These are phyloP conservation scores for Emydocephalus ijimae DNA, from an alignment of 2,113 vertebrate species.

Conservation along the genomic window DNA sequence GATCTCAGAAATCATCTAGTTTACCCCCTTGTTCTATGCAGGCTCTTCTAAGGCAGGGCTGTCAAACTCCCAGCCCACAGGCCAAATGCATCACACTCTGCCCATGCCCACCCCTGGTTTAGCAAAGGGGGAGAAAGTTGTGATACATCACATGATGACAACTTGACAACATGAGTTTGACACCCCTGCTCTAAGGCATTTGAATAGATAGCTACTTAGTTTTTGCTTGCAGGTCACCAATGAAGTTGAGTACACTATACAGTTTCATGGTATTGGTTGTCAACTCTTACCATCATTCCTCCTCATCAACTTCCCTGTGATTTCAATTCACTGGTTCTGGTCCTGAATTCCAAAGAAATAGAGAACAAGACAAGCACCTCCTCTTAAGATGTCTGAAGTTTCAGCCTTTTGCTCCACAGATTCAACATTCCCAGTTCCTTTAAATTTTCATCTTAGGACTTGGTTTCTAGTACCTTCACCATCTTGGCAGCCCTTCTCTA, in stretches of 20 bases:
- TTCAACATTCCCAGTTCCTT: background rate
- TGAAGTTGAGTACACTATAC: background rate
- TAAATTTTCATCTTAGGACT: background rate
- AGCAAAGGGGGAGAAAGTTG: no score
- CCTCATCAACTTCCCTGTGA: background rate
- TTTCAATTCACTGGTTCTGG: background rate
- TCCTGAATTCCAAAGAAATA: background rate
- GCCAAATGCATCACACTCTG: no score
- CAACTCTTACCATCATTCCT: background rate
- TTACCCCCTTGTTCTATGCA: background rate
- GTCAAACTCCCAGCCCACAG: no score
- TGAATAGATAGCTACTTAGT: background rate
- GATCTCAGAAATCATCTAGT: background rate
- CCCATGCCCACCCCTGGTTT: no score
- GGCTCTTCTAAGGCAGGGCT: background rate
- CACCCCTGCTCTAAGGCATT: background rate
- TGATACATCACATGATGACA: no score
- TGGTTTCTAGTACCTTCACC: background rate
- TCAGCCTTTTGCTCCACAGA: background rate
- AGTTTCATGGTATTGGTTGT: background rate
- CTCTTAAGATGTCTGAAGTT: background rate
- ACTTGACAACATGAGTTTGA: no score
- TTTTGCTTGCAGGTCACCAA: background rate
- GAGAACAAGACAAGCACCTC: background rate
- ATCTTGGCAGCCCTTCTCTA: background rate